Base-by-base conservation (phyloP, 2,113 vertebrate species). In the Esox niger region DNA sequence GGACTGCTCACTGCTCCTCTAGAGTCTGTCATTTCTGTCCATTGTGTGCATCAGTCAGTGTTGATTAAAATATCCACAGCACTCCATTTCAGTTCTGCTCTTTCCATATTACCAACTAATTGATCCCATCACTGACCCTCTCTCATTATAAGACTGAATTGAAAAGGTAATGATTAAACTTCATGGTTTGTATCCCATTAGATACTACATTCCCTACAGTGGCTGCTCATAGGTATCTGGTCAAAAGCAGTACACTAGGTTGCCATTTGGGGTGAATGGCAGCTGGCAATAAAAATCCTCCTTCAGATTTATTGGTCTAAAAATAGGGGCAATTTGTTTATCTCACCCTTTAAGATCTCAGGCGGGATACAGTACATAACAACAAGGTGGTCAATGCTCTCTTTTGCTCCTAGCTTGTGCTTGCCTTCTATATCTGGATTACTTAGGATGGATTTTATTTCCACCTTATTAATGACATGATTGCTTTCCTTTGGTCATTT, bases 311-410 rank as follows among this genome's bases (percentile, higher is more conserved):
- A 88, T 85, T 81, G 84, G 83, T 76, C 68, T 75, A 78, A 88
- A 86, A 91, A 88, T 86, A 88, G 82, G 79, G 84, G 88, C 81
- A 88, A 90, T 90, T 90, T 90, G 84, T 86, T 89, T 90, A 82
- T 80, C 85, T 82, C 79, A 87, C n/a, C n/a, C n/a, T n/a, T n/a
- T n/a, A n/a, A n/a, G n/a, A n/a, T n/a, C n/a, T n/a, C n/a, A n/a
- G n/a, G n/a, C n/a, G n/a, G n/a, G n/a, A n/a, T n/a, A n/a, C n/a
- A n/a, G n/a, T n/a, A n/a, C n/a, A n/a, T n/a, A n/a, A n/a, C n/a
- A n/a, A n/a, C n/a, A n/a, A n/a, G n/a, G n/a, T n/a, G n/a, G n/a
- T n/a, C n/a, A n/a, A n/a, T 5, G 29, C 5, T 71, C 76, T 81
- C 76, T 79, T 76, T n/a, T 61, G 76, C 64, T 66, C 74, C 70